Conservation (phyloP, 1,140 invertebrate species). For the Gryon sp. region DNA sequence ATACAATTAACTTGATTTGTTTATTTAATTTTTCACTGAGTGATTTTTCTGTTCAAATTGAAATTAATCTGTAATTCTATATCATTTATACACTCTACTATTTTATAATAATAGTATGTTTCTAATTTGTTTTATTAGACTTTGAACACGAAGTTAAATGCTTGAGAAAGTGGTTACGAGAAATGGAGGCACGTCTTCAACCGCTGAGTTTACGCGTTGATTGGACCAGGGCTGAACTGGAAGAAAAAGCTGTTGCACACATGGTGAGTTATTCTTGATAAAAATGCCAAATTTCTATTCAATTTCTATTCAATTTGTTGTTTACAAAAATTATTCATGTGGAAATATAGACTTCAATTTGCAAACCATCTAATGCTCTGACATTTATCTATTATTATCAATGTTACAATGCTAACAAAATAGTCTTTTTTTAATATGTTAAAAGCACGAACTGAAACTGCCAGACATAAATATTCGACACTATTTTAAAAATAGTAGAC, state of each 20-base stretch:
- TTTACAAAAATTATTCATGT: constrained; percentile 4
- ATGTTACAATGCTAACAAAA: no score
- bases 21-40: no score
- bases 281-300: background rate
- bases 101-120: no score
- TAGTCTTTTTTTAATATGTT: no score
- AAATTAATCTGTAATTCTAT: no score
- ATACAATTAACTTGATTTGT: no score
- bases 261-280: constrained; percentile 82
- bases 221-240: constrained; percentile 83
- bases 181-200: constrained; percentile 84
- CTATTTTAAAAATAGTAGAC: background rate
- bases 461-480: background rate
- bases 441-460: no score
- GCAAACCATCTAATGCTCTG: background rate
- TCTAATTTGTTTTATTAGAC: constrained; percentile 78
- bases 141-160: constrained; percentile 86
- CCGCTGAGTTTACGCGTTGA: constrained; percentile 83
- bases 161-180: constrained; percentile 82
- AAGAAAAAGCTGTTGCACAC: constrained; percentile 85
- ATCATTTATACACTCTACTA: no score
- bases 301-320: constrained; percentile 16
- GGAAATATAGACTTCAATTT: constrained; percentile 1
- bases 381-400: constrained; percentile 9
- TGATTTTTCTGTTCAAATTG: no score